Percentiles rank a stretch among this genome's conserved stretches.
Conservation (phyloP, 2,113 vertebrate species). For the Chelonoidis abingdonii region DNA sequence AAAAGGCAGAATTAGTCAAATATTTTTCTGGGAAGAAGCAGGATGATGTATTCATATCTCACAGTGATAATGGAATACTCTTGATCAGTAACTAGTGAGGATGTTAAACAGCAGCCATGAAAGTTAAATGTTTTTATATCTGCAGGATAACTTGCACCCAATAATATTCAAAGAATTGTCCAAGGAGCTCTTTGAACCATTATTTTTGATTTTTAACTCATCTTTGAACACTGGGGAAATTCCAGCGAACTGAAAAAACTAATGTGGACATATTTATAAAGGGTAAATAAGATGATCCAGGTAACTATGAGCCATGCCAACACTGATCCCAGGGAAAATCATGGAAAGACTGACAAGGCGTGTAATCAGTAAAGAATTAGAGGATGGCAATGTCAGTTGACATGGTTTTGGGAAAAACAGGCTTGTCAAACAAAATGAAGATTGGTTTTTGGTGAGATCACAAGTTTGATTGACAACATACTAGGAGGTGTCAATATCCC, state of each 20-base stretch:
- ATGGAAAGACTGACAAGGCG: not conserved
- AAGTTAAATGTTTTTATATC: not conserved
- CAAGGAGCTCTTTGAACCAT: not conserved
- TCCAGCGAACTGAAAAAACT: not conserved
- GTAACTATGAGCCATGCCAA: not conserved
- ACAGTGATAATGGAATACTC: not conserved
- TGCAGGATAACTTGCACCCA: not conserved
- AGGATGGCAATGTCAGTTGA: not conserved
- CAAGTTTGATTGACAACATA: not conserved
- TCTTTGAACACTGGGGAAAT: not conserved
- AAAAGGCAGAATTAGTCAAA: not conserved
- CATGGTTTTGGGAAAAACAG: not conserved
- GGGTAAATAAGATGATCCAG: not conserved
- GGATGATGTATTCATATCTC: not conserved
- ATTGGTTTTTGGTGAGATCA: not conserved
- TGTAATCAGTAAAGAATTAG: not conserved
- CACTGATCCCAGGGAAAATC: not conserved
- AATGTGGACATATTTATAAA: not conserved
- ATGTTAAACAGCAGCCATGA: not conserved
- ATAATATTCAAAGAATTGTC: not conserved
- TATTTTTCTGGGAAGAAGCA: not conserved
- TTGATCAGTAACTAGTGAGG: not conserved
- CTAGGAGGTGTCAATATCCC: not conserved
- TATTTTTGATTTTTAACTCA: not conserved
- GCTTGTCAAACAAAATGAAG: not conserved